Evolutionary conservation across 2,888 invertebrate genomes (phyloP).

Genomic region (Morinoia aosen): DNA sequence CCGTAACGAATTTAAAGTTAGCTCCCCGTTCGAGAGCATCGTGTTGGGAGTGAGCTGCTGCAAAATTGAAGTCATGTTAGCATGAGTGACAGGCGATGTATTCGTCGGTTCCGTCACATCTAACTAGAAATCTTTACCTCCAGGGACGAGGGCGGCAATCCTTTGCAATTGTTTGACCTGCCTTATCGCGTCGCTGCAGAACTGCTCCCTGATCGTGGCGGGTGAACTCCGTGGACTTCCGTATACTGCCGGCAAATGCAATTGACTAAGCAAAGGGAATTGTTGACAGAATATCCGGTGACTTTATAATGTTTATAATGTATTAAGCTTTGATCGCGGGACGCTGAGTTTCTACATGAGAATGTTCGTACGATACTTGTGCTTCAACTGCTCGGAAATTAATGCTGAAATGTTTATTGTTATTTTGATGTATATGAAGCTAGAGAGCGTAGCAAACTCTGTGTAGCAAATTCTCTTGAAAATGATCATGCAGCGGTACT

Average conservation of each 20-base stretch:
- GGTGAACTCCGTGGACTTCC: slow-evolving; percentile 2
- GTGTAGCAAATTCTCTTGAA: neutral
- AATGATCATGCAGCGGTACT: neutral
- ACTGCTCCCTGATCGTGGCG: neutral
- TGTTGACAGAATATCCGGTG: neutral
- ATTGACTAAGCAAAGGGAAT: neutral
- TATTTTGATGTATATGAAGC: neutral
- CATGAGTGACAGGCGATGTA: slow-evolving; percentile 17
- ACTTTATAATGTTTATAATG: neutral
- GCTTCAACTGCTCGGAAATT: neutral
- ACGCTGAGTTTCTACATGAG: neutral
- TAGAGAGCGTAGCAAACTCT: neutral
- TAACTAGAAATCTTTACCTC: neutral
- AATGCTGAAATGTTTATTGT: neutral
- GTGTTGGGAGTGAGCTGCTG: neutral
- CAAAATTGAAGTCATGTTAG: neutral
- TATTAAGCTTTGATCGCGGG: neutral
- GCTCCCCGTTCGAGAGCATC: neutral
- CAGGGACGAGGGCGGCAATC: neutral
- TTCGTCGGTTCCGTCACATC: neutral
- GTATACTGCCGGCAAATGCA: neutral
- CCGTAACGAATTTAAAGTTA: neutral
- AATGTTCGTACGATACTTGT: neutral
- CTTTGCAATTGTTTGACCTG: neutral
- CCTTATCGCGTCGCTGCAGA: slow-evolving; percentile 18